A percentile compares a stretch with the other conserved stretches of the same genome.
These are phyloP conservation scores for Tichodroma muraria DNA, from an alignment of 2,113 vertebrate species.

Conservation along the genomic window DNA sequence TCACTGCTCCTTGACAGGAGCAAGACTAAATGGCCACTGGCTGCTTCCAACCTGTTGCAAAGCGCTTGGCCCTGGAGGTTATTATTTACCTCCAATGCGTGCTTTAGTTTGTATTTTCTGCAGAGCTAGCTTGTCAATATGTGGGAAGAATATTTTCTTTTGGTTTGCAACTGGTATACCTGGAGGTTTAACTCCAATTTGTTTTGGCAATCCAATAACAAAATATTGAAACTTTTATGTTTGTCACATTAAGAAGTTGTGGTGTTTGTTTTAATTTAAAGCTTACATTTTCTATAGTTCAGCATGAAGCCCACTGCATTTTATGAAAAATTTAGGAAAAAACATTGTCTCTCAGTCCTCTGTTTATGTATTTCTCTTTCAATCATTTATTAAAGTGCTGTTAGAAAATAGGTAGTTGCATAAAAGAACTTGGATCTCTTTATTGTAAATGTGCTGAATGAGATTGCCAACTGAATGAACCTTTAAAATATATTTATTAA, in stretches of 20 bases:
- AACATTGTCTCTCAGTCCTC: not conserved
- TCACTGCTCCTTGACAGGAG: not conserved
- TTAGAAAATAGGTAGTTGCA: not conserved
- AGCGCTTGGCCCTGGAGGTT: not conserved
- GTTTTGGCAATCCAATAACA: not conserved
- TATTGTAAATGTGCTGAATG: not conserved
- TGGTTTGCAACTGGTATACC: not conserved
- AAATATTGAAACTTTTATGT: constrained; percentile 9
- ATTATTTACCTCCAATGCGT: not conserved
- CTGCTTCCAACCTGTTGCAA: not conserved
- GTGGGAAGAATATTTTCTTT: not conserved
- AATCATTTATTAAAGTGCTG: not conserved
- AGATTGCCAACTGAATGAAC: not conserved
- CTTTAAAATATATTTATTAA: constrained; percentile 15
- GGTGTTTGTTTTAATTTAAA: constrained; percentile 25
- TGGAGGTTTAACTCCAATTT: not conserved
- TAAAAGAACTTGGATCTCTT: not conserved
- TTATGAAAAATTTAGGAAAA: not conserved
- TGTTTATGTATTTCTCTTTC: not conserved
- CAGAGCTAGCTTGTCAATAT: not conserved
- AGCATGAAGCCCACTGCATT: not conserved
- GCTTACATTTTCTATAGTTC: not conserved
- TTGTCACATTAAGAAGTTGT: not conserved
- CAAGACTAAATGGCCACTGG: not conserved
- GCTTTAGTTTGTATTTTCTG: not conserved